Percentiles rank a stretch among this genome's conserved stretches.
phyloP scores from a whole-genome alignment of 2,888 invertebrate genomes.

The Patella depressa region DNA sequence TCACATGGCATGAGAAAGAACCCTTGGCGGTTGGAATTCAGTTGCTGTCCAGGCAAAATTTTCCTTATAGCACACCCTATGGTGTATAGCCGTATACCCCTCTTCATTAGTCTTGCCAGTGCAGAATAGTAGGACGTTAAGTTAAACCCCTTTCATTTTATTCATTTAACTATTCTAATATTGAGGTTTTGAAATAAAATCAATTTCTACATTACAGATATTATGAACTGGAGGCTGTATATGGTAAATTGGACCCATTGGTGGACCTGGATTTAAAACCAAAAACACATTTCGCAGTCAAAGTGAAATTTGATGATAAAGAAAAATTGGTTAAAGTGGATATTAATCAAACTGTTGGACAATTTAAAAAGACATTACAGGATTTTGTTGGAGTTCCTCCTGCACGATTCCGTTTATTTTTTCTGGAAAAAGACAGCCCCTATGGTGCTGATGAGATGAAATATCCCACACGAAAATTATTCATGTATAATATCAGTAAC shows the following conservation, averaged over 20 bases:
- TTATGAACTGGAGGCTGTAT: slow-evolving; percentile 84
- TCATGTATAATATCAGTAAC: slow-evolving; percentile 77
- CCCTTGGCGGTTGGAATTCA: too few species aligned
- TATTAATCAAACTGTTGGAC: slow-evolving; percentile 82
- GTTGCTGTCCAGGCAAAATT: too few species aligned
- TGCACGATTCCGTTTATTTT: slow-evolving; percentile 88
- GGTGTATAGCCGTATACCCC: too few species aligned
- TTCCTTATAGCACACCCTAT: too few species aligned
- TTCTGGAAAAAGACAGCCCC: slow-evolving; percentile 77
- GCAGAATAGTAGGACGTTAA: too few species aligned
- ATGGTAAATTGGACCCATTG: slow-evolving; percentile 91
- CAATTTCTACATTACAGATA: slow-evolving; percentile 76
- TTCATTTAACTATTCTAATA: too few species aligned
- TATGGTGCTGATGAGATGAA: slow-evolving; percentile 89
- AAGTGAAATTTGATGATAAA: slow-evolving; percentile 77
- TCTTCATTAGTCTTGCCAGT: too few species aligned
- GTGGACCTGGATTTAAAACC: slow-evolving; percentile 84
- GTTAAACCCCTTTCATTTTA: too few species aligned
- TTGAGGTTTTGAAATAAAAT: background rate
- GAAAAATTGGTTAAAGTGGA: slow-evolving; percentile 74
- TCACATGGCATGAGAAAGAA: too few species aligned
- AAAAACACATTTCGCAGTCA: slow-evolving; percentile 75
- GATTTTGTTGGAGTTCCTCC: slow-evolving; percentile 80
- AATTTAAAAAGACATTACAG: slow-evolving; percentile 72
- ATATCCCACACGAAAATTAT: slow-evolving; percentile 88